phyloP scores from a whole-genome alignment of 2,888 invertebrate species.

The Oscheius sp. region DNA sequence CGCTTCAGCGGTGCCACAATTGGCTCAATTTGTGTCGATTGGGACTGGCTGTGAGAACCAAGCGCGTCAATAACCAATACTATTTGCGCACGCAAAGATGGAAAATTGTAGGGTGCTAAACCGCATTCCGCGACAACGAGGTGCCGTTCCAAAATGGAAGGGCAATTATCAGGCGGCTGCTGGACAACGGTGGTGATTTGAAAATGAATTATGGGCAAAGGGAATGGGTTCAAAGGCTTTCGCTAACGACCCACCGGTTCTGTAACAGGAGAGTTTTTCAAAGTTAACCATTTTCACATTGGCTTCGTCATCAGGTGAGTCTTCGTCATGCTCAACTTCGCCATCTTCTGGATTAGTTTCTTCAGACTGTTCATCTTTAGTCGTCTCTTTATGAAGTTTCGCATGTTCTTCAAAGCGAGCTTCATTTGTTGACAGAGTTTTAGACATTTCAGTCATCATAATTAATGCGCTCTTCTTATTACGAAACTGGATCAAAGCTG shows the following conservation, averaged over 20 bases:
- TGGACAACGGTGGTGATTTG: constrained; percentile 9
- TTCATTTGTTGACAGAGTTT: background rate
- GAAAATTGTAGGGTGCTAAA: constrained; percentile 19
- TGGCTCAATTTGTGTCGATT: constrained; percentile 21
- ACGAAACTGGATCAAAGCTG: background rate
- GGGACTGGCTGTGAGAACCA: constrained; percentile 9
- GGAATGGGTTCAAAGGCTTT: no score
- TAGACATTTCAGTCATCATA: background rate
- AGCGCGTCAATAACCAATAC: constrained; percentile 25
- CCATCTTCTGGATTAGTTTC: background rate
- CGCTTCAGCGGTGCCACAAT: constrained; percentile 28
- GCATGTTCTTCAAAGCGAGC: background rate
- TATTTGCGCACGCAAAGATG: constrained; percentile 13
- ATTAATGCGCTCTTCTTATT: background rate
- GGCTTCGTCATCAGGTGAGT: no score
- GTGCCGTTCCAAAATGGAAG: constrained; percentile 23
- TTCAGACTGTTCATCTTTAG: background rate
- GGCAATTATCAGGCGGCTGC: constrained; percentile 20
- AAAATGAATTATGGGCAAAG: constrained; percentile 7
- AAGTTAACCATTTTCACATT: no score
- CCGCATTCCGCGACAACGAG: constrained; percentile 23
- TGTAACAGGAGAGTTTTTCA: no score
- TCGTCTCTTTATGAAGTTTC: background rate
- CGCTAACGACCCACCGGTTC: no score
- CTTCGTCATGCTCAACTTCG: background rate